Evolutionary conservation across 1,140 invertebrate species (phyloP), one percentile per base, ranked within the genome.

Genomic region (Nephotettix cincticeps): DNA sequence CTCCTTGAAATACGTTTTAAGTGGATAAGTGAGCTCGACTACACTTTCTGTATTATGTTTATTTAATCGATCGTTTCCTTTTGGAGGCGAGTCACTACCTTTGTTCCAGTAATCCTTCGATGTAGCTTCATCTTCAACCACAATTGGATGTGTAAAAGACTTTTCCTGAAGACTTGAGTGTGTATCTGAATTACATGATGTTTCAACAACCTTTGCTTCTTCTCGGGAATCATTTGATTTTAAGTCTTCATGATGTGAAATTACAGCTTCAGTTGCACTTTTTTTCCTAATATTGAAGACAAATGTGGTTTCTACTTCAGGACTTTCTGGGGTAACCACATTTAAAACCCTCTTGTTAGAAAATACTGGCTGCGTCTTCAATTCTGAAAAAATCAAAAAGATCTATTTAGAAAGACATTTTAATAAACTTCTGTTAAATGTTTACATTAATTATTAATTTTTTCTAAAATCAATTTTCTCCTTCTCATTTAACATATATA

Each of bases 291-390:
- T 43, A 43, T 45, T 67, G 30, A 67, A 67, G 1, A 67, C 64
- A 43, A 67, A 67, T 14, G 30, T 43, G 14, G 64, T 67, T 21
- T 67, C 64, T 43, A 43, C 64, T 45, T 67, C 64, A 13, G 64
- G 64, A 45, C 64, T 67, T 21, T 27, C 64, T 19, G 64, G 32
- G 21, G 9, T 45, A 1, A 27, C 23, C 1, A 27, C 28, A 27
- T 27, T 43, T 1, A 43, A 27, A 36, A 29, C 14, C 21, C 13
- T 2, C 25, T 40, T 67, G 17, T 1, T 14, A 1, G 29, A 4
- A 30, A 30, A 36, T 45, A 54, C 23, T 17, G n/a, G 29, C 21
- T 30, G 43, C 51, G 28, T 68, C 43, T 54, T 19, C 45, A 30
- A n/a, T 14, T 56, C 27, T 56, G 2, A 13, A 36, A 23, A 19